Conservation (phyloP, 2,888 invertebrate species). For the Hecatera dysodea region DNA sequence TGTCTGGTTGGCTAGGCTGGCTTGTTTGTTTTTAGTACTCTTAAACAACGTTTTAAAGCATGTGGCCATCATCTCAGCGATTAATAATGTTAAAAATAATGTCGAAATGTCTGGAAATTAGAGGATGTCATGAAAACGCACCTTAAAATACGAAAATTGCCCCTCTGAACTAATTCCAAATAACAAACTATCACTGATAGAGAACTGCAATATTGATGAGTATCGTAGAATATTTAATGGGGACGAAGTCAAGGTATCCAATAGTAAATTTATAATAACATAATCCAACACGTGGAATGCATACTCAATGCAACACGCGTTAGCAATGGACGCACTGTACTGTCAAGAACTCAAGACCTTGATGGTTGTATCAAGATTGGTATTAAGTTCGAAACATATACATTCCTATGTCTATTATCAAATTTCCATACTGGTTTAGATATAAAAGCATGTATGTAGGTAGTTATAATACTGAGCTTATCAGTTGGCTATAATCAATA, state of each 20-base stretch:
- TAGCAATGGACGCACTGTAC: slow-evolving; percentile 15
- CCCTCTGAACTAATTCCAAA: too few species aligned
- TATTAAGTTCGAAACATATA: slow-evolving; percentile 19
- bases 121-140: too few species aligned
- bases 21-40: too few species aligned
- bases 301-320: slow-evolving; percentile 34
- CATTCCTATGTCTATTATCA: background rate
- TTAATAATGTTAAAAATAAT: too few species aligned
- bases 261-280: slow-evolving; percentile 12
- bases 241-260: background rate
- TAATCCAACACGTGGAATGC: slow-evolving; percentile 15
- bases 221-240: too few species aligned
- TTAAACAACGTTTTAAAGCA: too few species aligned
- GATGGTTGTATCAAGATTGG: slow-evolving; percentile 12
- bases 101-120: too few species aligned
- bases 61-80: too few species aligned
- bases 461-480: slow-evolving; percentile 9
- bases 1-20: too few species aligned
- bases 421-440: slow-evolving; percentile 43
- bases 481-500: slow-evolving; percentile 15
- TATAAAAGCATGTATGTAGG: background rate
- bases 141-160: too few species aligned
- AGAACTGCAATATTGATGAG: background rate
- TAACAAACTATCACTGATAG: background rate
- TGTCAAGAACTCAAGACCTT: slow-evolving; percentile 25